Evolutionary conservation across 2,797 vertebrate species (phyloP), one percentile per base, ranked within the genome.

Genomic region (Myripristis jacobus): DNA sequence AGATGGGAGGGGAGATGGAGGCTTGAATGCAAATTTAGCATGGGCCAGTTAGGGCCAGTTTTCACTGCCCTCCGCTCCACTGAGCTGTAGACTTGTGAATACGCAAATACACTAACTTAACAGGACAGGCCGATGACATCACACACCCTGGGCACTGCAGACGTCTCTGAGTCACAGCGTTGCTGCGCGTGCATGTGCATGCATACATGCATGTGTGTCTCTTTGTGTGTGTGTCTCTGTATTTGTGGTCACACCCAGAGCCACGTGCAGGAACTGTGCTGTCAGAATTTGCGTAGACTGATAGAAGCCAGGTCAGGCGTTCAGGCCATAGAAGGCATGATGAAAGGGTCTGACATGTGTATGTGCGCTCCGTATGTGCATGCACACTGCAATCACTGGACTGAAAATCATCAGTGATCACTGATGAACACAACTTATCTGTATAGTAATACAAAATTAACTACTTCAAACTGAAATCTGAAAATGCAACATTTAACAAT

Each of bases 91-190:
- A 90, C 89, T 91, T 80, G 79, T 81, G 82, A 91, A 92, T 83
- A 87, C 87, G 60, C 86, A 73, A 84, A 73, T 80, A 88, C 84
- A 67, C 86, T 94, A 93, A 94, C 89, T 72, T 80, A 90, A 92
- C 76, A 79, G 84, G 94, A 93, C 93, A 94, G 89, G 87, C 90
- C 83, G 87, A 92, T 94, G 92, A 94, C 92, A 90, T 93, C 92
- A 94, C 85, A 64, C 61, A 81, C 86, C 87, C 84, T 18, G 66
- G 83, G 81, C 88, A 88, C 89, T 75, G 81, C 75, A 91, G 83
- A 83, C 77, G 84, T 89, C 66, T 65, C 78, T 72, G 84, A 90
- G 84, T 89, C 87, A 89, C 85, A 86, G 65, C 73, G 81, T 76
- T 82, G 64, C 27, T 31, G 66, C 73, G 82, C 71, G 57, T 25